Conservation (phyloP, 2,113 vertebrate genomes). For the Glareola pratincola region DNA sequence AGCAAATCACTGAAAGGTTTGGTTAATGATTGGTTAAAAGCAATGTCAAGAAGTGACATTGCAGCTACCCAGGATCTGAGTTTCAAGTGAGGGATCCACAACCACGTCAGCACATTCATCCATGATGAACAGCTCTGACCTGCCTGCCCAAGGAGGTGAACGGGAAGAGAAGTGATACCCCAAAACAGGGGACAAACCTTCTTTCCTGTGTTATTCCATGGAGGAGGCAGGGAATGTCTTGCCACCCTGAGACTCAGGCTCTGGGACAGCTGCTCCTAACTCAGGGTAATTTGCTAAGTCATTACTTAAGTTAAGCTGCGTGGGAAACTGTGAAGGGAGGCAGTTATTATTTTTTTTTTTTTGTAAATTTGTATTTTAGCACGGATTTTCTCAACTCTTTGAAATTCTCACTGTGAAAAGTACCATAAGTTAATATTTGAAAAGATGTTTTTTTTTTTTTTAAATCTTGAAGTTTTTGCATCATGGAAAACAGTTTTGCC, state of each 20-base stretch:
- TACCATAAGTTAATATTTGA: neutral
- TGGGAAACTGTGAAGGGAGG: neutral
- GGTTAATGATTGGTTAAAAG: neutral
- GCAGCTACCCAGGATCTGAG: neutral
- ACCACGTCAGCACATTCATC: fast-evolving
- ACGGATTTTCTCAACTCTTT: neutral
- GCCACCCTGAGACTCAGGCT: neutral
- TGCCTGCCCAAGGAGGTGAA: neutral
- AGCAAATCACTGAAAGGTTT: neutral
- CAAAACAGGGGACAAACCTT: neutral
- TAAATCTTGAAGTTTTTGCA: neutral
- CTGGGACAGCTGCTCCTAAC: neutral
- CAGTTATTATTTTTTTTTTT: neutral
- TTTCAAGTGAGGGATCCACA: neutral
- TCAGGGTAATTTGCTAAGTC: neutral
- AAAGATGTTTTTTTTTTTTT: too few species aligned
- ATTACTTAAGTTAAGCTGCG: neutral
- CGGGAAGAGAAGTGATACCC: neutral
- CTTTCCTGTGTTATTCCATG: neutral
- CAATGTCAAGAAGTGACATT: neutral
- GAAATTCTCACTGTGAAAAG: neutral
- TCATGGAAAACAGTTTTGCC: neutral
- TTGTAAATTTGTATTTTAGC: neutral
- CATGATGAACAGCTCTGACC: neutral
- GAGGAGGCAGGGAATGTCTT: neutral